Evolutionary conservation across 2,888 invertebrate species (phyloP).

Genomic region (Erebia palarica): DNA sequence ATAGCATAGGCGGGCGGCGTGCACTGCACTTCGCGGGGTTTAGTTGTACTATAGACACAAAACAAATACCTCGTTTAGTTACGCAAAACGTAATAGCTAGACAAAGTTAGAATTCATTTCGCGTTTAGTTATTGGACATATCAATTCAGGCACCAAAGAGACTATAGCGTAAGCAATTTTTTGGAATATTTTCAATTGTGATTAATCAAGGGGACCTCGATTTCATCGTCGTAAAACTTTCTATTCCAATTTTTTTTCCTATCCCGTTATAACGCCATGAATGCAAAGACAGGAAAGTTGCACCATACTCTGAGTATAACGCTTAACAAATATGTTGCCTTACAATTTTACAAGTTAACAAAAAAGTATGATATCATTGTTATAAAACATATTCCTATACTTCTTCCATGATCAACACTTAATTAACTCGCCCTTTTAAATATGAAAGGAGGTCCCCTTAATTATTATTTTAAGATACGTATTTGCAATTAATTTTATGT

Average conservation of each 20-base stretch:
- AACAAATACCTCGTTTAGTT: conserved; percentile 81
- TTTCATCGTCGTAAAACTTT: conserved; percentile 19
- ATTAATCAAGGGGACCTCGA: conserved; percentile 46
- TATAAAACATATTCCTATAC: too few relatives aligned
- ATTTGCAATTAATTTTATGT: conserved; percentile 56
- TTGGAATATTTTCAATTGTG: conserved; percentile 64
- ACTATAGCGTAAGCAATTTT: conserved; percentile 76
- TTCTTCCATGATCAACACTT: too few relatives aligned
- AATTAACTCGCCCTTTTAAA: not conserved
- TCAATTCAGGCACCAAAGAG: conserved; percentile 81
- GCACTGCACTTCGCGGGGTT: conserved; percentile 19
- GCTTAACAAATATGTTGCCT: too few relatives aligned
- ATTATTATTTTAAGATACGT: conserved; percentile 52
- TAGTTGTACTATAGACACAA: conserved; percentile 65
- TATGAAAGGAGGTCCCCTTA: conserved; percentile 45
- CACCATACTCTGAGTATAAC: not conserved
- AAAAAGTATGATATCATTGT: too few relatives aligned
- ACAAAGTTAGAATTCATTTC: conserved; percentile 73
- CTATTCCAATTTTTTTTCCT: not conserved
- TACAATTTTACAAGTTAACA: too few relatives aligned
- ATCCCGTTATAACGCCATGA: not conserved
- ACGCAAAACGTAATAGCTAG: conserved; percentile 71
- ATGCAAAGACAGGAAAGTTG: not conserved
- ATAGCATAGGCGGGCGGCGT: conserved; percentile 70
- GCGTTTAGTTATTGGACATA: conserved; percentile 79